Evolutionary conservation across 1,140 invertebrate genomes (phyloP).

Genomic region (Danaus melanippus): DNA sequence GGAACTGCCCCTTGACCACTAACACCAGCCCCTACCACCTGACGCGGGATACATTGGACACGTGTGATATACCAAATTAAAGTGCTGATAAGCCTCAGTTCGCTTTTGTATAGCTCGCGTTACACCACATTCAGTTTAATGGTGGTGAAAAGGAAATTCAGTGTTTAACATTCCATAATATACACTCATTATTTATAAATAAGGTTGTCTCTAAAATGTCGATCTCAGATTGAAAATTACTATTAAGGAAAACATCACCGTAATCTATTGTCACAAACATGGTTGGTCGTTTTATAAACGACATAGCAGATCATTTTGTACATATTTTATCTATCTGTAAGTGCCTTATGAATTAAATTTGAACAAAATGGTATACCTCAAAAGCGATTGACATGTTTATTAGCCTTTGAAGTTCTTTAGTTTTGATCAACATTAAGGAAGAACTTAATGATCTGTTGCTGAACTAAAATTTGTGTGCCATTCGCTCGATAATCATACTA

Average conservation of each 20-base stretch:
- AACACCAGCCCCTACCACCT: slow-evolving; percentile 21
- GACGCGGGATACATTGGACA: slow-evolving; percentile 1
- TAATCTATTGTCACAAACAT: slow-evolving; percentile 55
- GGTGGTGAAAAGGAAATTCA: slow-evolving; percentile 23
- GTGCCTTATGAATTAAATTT: slow-evolving; percentile 55
- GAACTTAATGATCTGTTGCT: slow-evolving; percentile 44
- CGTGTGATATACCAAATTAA: too few species aligned
- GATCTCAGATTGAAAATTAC: slow-evolving; percentile 70
- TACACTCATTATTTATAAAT: slow-evolving; percentile 53
- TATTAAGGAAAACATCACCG: slow-evolving; percentile 62
- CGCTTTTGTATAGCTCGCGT: slow-evolving; percentile 3
- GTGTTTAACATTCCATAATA: slow-evolving; percentile 45
- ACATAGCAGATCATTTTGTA: slow-evolving; percentile 48
- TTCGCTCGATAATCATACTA: slow-evolving; percentile 66
- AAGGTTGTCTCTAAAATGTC: slow-evolving; percentile 64
- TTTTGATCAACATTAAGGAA: slow-evolving; percentile 20
- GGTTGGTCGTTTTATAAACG: slow-evolving; percentile 35
- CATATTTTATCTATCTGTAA: slow-evolving; percentile 46
- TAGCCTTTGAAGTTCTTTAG: slow-evolving; percentile 31
- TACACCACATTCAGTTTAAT: slow-evolving; percentile 4
- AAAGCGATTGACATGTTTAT: slow-evolving; percentile 27
- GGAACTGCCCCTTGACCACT: slow-evolving; percentile 72
- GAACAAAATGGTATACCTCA: slow-evolving; percentile 45
- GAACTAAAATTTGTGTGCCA: slow-evolving; percentile 64
- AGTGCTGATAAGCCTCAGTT: slow-evolving; percentile 8